Evolutionary conservation across 1,140 invertebrate genomes (phyloP), one percentile per base, ranked within the genome.

Genomic region (Drosophila sucinea): DNA sequence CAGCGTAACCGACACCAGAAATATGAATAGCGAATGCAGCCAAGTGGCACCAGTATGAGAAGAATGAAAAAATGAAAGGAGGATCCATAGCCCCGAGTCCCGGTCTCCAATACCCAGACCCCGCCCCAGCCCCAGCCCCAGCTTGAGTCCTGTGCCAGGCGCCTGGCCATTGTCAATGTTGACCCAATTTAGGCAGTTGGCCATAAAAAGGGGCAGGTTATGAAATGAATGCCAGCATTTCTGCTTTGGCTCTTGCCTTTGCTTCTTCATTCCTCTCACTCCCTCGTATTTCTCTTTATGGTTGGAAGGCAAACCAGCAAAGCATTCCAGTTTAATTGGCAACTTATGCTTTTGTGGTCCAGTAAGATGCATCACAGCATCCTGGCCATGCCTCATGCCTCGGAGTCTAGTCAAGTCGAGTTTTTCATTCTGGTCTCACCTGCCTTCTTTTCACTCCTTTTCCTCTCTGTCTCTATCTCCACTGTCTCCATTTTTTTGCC

Each of bases 331-430:
- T 89, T 89, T 89, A 89, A 89, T 89, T 89, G 84, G 84, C 84
- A 89, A 89, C 84, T 89, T 89, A 89, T 89, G 84, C 84, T 89
- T 89, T 90, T 89, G 80, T 89, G 73, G 84, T 90, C 84, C 72
- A 86, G 79, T 82, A 76, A n/a, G 25, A 61, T 11, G 55, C 25
- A 54, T 32, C 25, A 33, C 63, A 10, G 73, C 56, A 57, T 72
- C 69, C 47, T 58, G 60, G n/a, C 33, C 30, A 6, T 73, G 33
- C 29, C 17, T 27, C 41, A 56, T 65, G 41, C 44, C 44, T 7
- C 57, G 74, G 70, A 77, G 60, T 60, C 8, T 62, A 51, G 64
- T 62, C 64, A 41, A 77, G 75, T 70, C 67, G 79, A 77, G 55
- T 60, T 56, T 63, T 75, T 77, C 30, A 56, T 67, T 58, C 60